phyloP scores from a whole-genome alignment of 2,888 invertebrate genomes.

The Eupithecia subfuscata region DNA sequence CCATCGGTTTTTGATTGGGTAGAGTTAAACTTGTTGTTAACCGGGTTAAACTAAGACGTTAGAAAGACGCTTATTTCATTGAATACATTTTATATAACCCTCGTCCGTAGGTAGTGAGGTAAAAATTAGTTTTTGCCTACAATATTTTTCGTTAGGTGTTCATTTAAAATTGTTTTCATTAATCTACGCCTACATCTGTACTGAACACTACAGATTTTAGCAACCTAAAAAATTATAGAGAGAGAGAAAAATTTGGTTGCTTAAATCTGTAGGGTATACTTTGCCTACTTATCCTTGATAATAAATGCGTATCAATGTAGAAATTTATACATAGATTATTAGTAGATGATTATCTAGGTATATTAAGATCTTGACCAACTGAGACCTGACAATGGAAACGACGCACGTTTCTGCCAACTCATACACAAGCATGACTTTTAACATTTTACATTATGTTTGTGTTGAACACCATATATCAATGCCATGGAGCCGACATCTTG shows the following conservation, averaged over 20 bases:
- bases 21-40: constrained; percentile 12
- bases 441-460: constrained; percentile 27
- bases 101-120: too few relatives aligned
- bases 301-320: too few relatives aligned
- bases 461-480: constrained; percentile 35
- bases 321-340: background rate
- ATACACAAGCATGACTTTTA: constrained; percentile 26
- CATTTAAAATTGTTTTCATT: background rate
- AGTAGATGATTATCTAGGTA: background rate
- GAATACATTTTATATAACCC: background rate
- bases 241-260: too few relatives aligned
- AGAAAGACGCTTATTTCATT: background rate
- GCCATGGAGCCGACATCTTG: constrained; percentile 35
- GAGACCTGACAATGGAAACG: constrained; percentile 25
- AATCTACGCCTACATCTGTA: too few relatives aligned
- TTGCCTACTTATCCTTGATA: background rate
- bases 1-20: constrained; percentile 8
- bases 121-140: background rate
- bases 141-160: background rate
- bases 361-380: background rate
- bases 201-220: background rate
- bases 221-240: too few relatives aligned
- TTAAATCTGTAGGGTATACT: background rate
- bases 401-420: constrained; percentile 30
- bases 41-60: background rate